phyloP scores from a whole-genome alignment of 37 sponge, comb jelly and placozoan species.

The Hormiphora californensis region DNA sequence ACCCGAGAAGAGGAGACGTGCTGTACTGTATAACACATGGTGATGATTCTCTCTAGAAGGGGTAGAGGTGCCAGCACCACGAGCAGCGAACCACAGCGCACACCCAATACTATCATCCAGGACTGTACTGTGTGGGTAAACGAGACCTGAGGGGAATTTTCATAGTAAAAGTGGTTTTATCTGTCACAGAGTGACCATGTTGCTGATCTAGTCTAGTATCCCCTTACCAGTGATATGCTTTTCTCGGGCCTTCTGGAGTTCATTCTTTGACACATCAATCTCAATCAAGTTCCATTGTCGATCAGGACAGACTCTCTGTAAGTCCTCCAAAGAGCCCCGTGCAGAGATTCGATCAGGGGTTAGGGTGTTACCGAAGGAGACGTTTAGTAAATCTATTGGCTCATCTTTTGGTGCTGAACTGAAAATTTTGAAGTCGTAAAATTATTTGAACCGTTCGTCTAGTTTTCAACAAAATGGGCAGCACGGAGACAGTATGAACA shows the following conservation, averaged over 20 bases:
- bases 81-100: conserved; percentile 95
- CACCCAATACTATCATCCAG: conserved; percentile 98
- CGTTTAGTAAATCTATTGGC: conserved; percentile 91
- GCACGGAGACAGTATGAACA: neutral
- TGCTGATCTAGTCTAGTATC: too few species aligned
- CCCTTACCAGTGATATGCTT: conserved; percentile 60
- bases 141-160: too few species aligned
- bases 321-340: conserved; percentile 62
- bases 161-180: too few species aligned
- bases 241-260: conserved; percentile 53
- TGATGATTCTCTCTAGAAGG: neutral
- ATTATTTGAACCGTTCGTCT: neutral
- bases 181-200: too few species aligned
- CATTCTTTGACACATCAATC: conserved; percentile 56
- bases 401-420: conserved; percentile 69
- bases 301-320: conserved; percentile 57
- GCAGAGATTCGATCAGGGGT: conserved; percentile 79
- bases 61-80: conserved; percentile 68
- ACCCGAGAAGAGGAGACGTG: conserved; percentile 65
- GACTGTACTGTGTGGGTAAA: conserved; percentile 83
- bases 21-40: conserved; percentile 13
- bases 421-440: neutral
- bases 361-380: conserved; percentile 75
- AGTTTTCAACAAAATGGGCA: neutral
- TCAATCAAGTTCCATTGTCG: conserved; percentile 82